A percentile compares a stretch with the other conserved stretches of the same genome.
Evolutionary conservation across 2,113 vertebrate species (phyloP).

Genomic region (Misgurnus mizolepis): DNA sequence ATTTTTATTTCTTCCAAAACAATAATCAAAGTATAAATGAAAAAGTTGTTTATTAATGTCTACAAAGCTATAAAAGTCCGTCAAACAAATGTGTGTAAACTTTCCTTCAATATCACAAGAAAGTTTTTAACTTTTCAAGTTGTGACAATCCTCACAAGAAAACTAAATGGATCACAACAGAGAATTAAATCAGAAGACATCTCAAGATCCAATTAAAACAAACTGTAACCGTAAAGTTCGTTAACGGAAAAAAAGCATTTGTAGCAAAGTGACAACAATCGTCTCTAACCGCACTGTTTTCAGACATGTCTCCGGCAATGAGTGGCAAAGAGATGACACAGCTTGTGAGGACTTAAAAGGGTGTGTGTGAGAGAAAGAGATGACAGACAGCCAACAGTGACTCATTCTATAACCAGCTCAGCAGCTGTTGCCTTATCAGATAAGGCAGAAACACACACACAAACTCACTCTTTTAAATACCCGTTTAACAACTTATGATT

Average conservation of each 20-base stretch:
- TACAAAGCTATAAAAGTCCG: too few relatives aligned
- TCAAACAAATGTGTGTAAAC: background rate
- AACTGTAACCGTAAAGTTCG: background rate
- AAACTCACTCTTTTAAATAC: background rate
- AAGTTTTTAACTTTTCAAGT: too few relatives aligned
- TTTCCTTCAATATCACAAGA: background rate
- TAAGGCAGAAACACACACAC: conserved; percentile 4
- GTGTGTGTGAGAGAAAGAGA: conserved; percentile 18
- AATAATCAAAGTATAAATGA: too few relatives aligned
- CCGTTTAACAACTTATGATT: conserved; percentile 1
- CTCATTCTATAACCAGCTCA: conserved; percentile 43
- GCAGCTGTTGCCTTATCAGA: conserved; percentile 41
- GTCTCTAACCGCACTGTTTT: background rate
- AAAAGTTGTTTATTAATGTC: too few relatives aligned
- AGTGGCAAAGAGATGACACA: conserved; percentile 20
- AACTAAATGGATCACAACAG: too few relatives aligned
- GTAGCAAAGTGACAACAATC: background rate
- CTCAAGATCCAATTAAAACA: too few relatives aligned
- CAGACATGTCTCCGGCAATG: conserved; percentile 1
- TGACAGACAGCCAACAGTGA: conserved; percentile 33
- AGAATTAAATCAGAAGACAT: too few relatives aligned
- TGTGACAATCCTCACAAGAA: too few relatives aligned
- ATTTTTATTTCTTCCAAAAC: too few relatives aligned
- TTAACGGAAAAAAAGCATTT: background rate
- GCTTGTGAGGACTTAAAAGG: conserved; percentile 28